Percentiles rank a stretch among this genome's conserved stretches.
Conservation (phyloP, 2,888 invertebrate genomes). For the Aspidiotus rigidus region DNA sequence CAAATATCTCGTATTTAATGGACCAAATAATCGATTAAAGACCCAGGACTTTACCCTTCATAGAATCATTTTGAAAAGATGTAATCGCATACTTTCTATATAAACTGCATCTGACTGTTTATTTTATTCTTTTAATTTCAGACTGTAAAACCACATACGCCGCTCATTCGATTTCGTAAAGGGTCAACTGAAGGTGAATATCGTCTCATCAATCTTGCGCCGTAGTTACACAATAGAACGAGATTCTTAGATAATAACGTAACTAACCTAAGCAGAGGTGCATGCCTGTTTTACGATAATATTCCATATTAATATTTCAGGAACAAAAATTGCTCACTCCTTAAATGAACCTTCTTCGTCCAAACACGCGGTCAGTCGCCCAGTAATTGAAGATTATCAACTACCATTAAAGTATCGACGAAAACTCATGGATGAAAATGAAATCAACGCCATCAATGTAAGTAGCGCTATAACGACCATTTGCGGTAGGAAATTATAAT, state of each 20-base stretch:
- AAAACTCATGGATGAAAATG: constrained; percentile 40
- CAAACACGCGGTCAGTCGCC: not conserved
- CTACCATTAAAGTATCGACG: constrained; percentile 42
- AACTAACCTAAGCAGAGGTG: too few relatives aligned
- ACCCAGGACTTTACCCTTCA: too few relatives aligned
- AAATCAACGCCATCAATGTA: constrained; percentile 44
- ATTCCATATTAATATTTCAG: too few relatives aligned
- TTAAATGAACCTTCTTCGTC: not conserved
- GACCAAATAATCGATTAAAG: too few relatives aligned
- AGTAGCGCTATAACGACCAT: not conserved
- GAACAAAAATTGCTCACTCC: too few relatives aligned
- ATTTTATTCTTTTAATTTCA: constrained; percentile 36
- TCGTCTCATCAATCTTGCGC: not conserved
- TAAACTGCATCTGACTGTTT: not conserved
- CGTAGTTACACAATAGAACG: not conserved
- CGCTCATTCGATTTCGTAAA: constrained; percentile 40
- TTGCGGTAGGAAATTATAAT: not conserved
- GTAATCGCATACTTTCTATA: too few relatives aligned
- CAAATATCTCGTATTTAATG: too few relatives aligned
- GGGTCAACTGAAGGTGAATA: constrained; percentile 35
- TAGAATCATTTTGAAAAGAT: too few relatives aligned
- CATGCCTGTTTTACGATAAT: too few relatives aligned
- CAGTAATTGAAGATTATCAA: constrained; percentile 42
- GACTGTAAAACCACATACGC: constrained; percentile 40
- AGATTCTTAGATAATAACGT: too few relatives aligned